A percentile compares a stretch with the other conserved stretches of the same genome.
Evolutionary conservation across 2,888 invertebrate genomes (phyloP).

Genomic region (Anthrax anthrax): DNA sequence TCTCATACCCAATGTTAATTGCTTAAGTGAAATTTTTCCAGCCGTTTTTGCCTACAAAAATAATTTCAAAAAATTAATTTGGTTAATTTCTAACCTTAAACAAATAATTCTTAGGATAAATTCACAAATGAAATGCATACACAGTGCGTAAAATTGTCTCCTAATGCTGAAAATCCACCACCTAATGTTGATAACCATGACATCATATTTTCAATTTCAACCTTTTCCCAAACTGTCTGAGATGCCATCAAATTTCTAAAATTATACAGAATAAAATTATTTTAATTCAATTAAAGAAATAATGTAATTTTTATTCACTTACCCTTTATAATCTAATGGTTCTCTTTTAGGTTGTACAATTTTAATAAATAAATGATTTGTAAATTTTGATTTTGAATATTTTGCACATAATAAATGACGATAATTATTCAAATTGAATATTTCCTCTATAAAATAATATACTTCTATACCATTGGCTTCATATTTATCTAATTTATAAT

Average conservation of each 20-base stretch:
- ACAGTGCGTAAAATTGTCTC: constrained; percentile 68
- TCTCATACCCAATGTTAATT: constrained; percentile 64
- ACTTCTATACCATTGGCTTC: constrained; percentile 11
- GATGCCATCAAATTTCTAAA: constrained; percentile 39
- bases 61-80: neutral
- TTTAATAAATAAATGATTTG: constrained; percentile 37
- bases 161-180: constrained; percentile 90
- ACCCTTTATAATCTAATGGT: constrained; percentile 58
- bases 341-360: constrained; percentile 44
- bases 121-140: constrained; percentile 43
- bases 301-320: constrained; percentile 19
- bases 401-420: neutral
- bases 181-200: constrained; percentile 94
- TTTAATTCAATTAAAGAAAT: neutral
- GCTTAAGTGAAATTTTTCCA: constrained; percentile 71
- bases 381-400: constrained; percentile 8
- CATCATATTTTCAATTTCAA: constrained; percentile 70
- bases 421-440: neutral
- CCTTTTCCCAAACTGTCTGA: constrained; percentile 42
- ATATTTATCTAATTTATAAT: neutral
- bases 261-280: neutral
- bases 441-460: constrained; percentile 6
- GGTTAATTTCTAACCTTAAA: neutral
- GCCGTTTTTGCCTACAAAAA: constrained; percentile 63
- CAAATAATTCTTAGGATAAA: constrained; percentile 2